phyloP scores from a whole-genome alignment of 2,113 vertebrate species.

The Scatophagus argus region DNA sequence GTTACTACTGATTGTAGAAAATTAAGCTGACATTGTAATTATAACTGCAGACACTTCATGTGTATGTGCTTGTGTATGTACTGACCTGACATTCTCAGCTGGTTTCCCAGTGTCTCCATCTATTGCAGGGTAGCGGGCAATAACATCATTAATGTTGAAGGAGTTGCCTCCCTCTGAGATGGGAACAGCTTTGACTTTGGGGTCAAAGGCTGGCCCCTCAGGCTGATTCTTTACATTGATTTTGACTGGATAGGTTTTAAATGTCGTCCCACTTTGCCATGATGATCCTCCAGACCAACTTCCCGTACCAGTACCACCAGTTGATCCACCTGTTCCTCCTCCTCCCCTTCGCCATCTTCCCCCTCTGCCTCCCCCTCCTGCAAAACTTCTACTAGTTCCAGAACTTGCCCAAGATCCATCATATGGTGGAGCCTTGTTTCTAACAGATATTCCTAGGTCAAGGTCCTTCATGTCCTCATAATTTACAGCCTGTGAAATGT shows the following conservation, averaged over 20 bases:
- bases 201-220: constrained; percentile 88
- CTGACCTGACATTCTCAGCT: constrained; percentile 89
- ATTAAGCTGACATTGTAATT: not conserved
- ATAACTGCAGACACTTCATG: not conserved
- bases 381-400: not conserved
- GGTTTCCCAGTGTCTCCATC: constrained; percentile 88
- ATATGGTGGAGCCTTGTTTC: constrained; percentile 74
- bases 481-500: constrained; percentile 85
- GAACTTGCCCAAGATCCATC: not conserved
- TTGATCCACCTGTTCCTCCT: too few species aligned
- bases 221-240: constrained; percentile 87
- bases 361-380: not conserved
- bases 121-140: constrained; percentile 84
- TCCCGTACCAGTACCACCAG: not conserved
- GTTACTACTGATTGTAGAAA: not conserved
- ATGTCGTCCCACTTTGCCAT: not conserved
- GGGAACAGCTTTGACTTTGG: constrained; percentile 80
- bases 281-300: not conserved
- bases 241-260: constrained; percentile 78
- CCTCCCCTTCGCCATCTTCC: too few species aligned
- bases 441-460: constrained; percentile 84
- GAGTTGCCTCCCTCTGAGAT: constrained; percentile 75
- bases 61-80: constrained; percentile 13
- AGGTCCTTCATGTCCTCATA: constrained; percentile 87
- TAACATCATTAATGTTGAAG: constrained; percentile 62